Conservation (phyloP, 2,888 invertebrate genomes). For the Meiosimyza platycephala region DNA sequence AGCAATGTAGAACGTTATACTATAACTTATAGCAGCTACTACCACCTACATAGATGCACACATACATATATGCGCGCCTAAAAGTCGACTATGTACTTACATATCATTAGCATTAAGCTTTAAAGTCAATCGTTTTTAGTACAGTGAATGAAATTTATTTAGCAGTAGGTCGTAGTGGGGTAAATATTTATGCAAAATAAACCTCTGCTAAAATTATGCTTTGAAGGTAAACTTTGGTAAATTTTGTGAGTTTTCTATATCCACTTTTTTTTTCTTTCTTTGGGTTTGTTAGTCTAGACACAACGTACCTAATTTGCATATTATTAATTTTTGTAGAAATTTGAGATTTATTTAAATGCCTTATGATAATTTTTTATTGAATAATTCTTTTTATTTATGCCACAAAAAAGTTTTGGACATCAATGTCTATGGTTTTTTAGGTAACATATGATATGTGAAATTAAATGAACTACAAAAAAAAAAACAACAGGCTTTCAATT, state of each 20-base stretch:
- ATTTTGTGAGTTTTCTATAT: background rate
- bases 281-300: conserved; percentile 2
- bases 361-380: background rate
- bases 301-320: background rate
- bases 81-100: too few relatives aligned
- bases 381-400: background rate
- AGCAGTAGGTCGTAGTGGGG: background rate
- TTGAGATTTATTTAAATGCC: background rate
- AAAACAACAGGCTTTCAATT: too few relatives aligned
- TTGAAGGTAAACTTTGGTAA: background rate
- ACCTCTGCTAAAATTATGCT: background rate
- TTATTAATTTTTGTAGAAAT: background rate
- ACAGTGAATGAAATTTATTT: background rate
- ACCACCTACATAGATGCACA: background rate
- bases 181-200: background rate
- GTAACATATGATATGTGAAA: background rate
- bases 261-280: background rate
- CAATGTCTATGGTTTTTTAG: background rate
- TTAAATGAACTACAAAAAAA: too few relatives aligned
- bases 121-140: background rate
- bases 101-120: background rate
- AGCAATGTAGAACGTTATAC: background rate
- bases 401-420: too few relatives aligned
- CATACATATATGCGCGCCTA: background rate
- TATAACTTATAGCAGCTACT: background rate